These are phyloP conservation scores for Cottus gobio DNA, from an alignment of 2,113 vertebrate species.

Conservation along the genomic window DNA sequence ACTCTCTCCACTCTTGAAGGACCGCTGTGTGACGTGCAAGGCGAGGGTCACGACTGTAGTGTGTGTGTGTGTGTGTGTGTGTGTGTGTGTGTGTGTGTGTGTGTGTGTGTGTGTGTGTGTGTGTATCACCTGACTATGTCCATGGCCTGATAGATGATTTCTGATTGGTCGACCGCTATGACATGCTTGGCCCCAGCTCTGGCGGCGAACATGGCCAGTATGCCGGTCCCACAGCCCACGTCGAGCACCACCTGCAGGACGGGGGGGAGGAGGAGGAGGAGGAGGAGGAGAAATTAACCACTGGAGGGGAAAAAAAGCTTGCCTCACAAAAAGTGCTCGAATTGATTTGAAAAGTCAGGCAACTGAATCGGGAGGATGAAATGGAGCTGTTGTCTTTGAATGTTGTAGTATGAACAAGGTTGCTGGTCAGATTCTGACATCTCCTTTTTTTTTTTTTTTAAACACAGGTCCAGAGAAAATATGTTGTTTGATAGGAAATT, in stretches of 20 bases:
- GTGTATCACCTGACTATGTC: slow-evolving; percentile 92
- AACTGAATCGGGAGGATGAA: neutral
- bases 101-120: neutral
- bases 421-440: neutral
- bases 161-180: slow-evolving; percentile 95
- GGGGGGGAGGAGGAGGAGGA: neutral
- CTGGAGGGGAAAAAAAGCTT: neutral
- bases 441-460: too few species aligned
- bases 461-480: too few species aligned
- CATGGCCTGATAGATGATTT: slow-evolving; percentile 97
- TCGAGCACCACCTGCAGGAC: slow-evolving; percentile 91
- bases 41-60: neutral
- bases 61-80: too few species aligned
- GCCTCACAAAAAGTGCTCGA: neutral
- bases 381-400: neutral
- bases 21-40: neutral
- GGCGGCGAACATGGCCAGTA: slow-evolving; percentile 97
- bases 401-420: neutral
- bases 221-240: slow-evolving; percentile 97
- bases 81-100: neutral
- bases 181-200: slow-evolving; percentile 91
- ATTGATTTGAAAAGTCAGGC: neutral
- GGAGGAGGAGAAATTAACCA: neutral
- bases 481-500: too few species aligned
- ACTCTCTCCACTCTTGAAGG: neutral